Conservation (phyloP, 2,888 invertebrate genomes). For the Lasius platythorax region DNA sequence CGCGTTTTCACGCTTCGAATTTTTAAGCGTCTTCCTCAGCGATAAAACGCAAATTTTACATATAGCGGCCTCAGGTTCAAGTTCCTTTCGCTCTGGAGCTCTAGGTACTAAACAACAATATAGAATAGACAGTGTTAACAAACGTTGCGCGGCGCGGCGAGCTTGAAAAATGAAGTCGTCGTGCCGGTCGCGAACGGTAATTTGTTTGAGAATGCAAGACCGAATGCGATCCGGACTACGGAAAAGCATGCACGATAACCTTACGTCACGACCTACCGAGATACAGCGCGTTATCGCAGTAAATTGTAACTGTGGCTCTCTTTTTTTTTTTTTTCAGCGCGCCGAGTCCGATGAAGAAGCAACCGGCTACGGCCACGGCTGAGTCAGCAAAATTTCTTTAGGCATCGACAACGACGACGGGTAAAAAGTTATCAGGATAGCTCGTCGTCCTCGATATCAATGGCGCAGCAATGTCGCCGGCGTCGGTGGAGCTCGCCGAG, state of each 20-base stretch:
- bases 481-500: not conserved
- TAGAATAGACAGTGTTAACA: not conserved
- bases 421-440: slow-evolving; percentile 52
- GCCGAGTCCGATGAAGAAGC: slow-evolving; percentile 35
- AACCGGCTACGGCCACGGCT: slow-evolving; percentile 14
- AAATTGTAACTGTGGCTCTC: slow-evolving; percentile 57
- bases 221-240: slow-evolving; percentile 47
- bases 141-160: not conserved
- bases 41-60: slow-evolving; percentile 40
- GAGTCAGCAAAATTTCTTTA: slow-evolving; percentile 50
- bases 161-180: slow-evolving; percentile 43
- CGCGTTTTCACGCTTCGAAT: not conserved
- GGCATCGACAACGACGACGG: slow-evolving; percentile 43
- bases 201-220: slow-evolving; percentile 53
- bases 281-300: slow-evolving; percentile 60
- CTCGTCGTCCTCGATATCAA: slow-evolving; percentile 48
- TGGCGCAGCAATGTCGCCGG: slow-evolving; percentile 17
- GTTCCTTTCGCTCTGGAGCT: not conserved
- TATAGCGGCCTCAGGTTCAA: not conserved
- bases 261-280: slow-evolving; percentile 66
- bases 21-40: slow-evolving; percentile 7
- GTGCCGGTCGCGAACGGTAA: slow-evolving; percentile 6
- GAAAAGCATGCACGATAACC: slow-evolving; percentile 67
- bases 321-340: slow-evolving; percentile 43
- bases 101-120: not conserved